These are phyloP conservation scores for Bedellia somnulentella DNA, from an alignment of 2,888 invertebrate genomes.

Conservation along the genomic window DNA sequence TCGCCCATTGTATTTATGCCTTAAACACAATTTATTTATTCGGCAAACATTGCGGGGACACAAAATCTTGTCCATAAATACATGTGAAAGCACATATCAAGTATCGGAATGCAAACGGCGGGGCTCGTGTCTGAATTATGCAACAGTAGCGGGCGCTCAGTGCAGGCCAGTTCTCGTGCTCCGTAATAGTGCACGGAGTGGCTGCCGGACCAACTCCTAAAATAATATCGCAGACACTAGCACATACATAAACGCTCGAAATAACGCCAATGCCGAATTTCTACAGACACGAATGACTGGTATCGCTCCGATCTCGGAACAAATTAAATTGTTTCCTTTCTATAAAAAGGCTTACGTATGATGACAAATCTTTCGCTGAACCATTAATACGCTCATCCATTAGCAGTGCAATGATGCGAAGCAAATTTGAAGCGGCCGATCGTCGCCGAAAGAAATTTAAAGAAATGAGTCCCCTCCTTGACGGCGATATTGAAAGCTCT, in stretches of 20 bases:
- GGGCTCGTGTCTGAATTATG: constrained; percentile 57
- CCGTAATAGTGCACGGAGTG: constrained; percentile 47
- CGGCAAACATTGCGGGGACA: constrained; percentile 59
- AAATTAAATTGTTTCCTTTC: too few species aligned
- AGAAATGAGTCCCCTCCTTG: constrained; percentile 20
- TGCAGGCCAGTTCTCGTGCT: constrained; percentile 22
- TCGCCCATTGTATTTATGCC: constrained; percentile 57
- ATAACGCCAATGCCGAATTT: constrained; percentile 22
- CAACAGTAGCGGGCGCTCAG: constrained; percentile 38
- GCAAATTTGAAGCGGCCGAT: constrained; percentile 30
- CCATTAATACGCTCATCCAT: constrained; percentile 25
- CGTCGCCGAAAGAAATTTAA: constrained; percentile 25
- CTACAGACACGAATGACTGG: constrained; percentile 7
- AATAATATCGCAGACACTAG: constrained; percentile 29
- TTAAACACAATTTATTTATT: constrained; percentile 57
- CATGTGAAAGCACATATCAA: constrained; percentile 61
- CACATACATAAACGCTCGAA: constrained; percentile 13
- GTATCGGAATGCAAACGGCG: constrained; percentile 60
- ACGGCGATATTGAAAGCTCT: constrained; percentile 23
- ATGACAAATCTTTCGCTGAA: too few species aligned
- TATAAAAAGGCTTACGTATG: too few species aligned
- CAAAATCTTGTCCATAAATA: constrained; percentile 62
- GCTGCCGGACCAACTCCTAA: constrained; percentile 27
- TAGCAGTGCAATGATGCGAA: constrained; percentile 33
- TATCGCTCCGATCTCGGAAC: too few species aligned